phyloP scores from a whole-genome alignment of 2,888 invertebrate species.

The Meiosimyza decipiens region DNA sequence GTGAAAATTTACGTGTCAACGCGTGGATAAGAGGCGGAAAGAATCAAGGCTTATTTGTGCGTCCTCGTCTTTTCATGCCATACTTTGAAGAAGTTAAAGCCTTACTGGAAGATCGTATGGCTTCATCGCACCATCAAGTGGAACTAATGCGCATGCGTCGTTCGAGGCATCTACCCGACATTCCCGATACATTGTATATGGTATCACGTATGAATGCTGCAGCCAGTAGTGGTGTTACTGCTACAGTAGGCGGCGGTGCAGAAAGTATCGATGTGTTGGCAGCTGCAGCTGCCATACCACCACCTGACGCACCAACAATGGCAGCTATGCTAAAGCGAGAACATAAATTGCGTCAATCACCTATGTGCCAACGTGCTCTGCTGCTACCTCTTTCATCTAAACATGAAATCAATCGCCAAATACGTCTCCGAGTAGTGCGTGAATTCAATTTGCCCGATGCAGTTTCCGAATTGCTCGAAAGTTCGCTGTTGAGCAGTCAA shows the following conservation, averaged over 20 bases:
- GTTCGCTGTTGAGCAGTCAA: conserved; percentile 61
- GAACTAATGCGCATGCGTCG: conserved; percentile 78
- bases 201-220: conserved; percentile 68
- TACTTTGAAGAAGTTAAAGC: conserved; percentile 94
- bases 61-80: conserved; percentile 92
- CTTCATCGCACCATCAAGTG: conserved; percentile 79
- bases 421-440: conserved; percentile 89
- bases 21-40: conserved; percentile 84
- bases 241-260: conserved; percentile 58
- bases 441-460: conserved; percentile 94
- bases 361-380: conserved; percentile 83
- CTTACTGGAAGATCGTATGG: conserved; percentile 83
- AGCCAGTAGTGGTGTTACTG: conserved; percentile 54
- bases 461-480: conserved; percentile 81
- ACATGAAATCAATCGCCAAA: conserved; percentile 80
- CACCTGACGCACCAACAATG: conserved; percentile 82
- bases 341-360: conserved; percentile 82
- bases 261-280: conserved; percentile 75
- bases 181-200: conserved; percentile 96
- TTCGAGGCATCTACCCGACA: conserved; percentile 80
- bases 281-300: conserved; percentile 75
- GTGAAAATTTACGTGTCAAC: conserved; percentile 74
- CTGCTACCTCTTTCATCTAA: conserved; percentile 80
- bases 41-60: conserved; percentile 78
- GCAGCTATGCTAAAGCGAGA: conserved; percentile 86